A percentile compares a stretch with the other conserved stretches of the same genome.
phyloP scores from a whole-genome alignment of 2,113 vertebrate genomes.

The Saiga tatarica region DNA sequence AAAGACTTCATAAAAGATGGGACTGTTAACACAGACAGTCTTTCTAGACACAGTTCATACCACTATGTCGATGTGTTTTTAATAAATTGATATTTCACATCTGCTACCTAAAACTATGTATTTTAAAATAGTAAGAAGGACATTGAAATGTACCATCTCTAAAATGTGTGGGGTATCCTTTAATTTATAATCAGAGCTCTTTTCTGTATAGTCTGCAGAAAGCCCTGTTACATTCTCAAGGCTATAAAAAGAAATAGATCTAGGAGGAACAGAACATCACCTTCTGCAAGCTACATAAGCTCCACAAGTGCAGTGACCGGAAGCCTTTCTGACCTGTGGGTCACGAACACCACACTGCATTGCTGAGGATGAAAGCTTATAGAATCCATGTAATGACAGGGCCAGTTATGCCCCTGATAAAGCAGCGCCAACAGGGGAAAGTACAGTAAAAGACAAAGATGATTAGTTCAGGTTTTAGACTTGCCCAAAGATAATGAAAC shows the following conservation, averaged over 20 bases:
- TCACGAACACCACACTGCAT: accelerated
- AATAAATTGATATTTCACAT: not conserved
- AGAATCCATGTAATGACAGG: not conserved
- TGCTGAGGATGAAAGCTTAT: not conserved
- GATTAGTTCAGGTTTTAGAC: not conserved
- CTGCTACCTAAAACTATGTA: not conserved
- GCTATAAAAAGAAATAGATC: not conserved
- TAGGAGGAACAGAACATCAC: not conserved
- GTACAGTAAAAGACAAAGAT: not conserved
- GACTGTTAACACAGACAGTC: not conserved
- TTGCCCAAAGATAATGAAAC: not conserved
- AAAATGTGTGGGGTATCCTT: not conserved
- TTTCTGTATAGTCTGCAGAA: not conserved
- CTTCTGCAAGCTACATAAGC: not conserved
- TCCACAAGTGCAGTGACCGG: not conserved
- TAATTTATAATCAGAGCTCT: not conserved
- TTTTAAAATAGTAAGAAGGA: not conserved
- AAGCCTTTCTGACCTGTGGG: not conserved
- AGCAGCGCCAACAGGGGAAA: not conserved
- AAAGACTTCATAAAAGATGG: not conserved
- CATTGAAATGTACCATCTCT: not conserved
- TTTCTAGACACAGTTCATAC: not conserved
- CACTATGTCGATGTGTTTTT: not conserved
- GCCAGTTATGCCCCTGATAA: not conserved
- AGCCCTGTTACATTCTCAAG: not conserved